Conservation (phyloP, 2,113 vertebrate species). For the Arenaria interpres region DNA sequence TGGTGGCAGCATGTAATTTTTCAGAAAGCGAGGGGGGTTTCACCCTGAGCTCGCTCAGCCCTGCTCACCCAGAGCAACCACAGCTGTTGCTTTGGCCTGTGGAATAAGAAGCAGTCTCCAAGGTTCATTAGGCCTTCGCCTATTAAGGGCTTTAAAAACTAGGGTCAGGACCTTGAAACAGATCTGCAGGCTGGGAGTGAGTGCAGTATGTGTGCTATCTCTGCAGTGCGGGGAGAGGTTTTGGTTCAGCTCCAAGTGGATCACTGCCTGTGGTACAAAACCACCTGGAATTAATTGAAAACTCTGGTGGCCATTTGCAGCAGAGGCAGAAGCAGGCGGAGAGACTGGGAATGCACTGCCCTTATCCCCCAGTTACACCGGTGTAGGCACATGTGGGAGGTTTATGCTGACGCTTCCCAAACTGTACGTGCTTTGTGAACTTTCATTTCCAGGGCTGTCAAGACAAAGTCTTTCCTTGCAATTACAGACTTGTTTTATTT, state of each 20-base stretch:
- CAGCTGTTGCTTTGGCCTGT: constrained; percentile 13
- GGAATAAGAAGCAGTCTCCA: neutral
- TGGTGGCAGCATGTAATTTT: too few species aligned
- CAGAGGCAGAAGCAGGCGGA: neutral
- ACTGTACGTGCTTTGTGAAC: neutral
- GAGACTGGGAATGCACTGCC: neutral
- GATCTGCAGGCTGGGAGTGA: constrained; percentile 21
- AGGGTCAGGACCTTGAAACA: constrained; percentile 59
- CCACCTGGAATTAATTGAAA: constrained; percentile 24
- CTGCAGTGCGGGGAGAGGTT: neutral
- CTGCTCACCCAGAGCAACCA: neutral
- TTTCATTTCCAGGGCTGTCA: neutral
- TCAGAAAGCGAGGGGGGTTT: neutral
- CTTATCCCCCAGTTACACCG: neutral
- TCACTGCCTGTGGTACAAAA: neutral
- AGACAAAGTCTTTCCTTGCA: neutral
- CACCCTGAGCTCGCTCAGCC: neutral
- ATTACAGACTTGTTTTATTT: neutral
- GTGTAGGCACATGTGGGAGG: neutral
- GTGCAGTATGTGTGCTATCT: neutral
- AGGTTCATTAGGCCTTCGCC: constrained; percentile 51
- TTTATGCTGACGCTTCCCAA: constrained; percentile 12
- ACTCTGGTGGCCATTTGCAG: neutral
- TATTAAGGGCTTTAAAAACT: constrained; percentile 55
- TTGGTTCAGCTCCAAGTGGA: constrained; percentile 34